phyloP scores from a whole-genome alignment of 30 jellyfish, hydroid and myxozoan species.

The Hydractinia echinata region DNA sequence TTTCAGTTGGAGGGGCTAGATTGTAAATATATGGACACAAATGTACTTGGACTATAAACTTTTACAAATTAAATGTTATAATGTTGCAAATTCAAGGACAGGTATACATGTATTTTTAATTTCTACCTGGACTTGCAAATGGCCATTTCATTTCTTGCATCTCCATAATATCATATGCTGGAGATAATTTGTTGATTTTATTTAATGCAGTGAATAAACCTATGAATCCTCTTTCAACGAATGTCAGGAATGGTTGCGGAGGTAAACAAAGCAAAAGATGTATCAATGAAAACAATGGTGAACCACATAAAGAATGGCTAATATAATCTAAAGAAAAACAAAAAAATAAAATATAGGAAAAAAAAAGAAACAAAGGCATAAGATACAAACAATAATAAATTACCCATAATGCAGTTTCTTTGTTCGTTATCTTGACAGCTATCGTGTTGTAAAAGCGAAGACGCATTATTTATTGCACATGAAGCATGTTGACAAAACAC shows the following conservation, averaged over 20 bases:
- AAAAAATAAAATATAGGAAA: neutral
- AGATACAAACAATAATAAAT: neutral
- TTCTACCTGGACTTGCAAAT: conserved; percentile 28
- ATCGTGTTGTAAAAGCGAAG: neutral
- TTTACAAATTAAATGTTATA: too few species aligned
- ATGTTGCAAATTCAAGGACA: too few species aligned
- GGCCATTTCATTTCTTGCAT: conserved; percentile 64
- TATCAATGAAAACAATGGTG: conserved; percentile 14
- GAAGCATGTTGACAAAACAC: neutral
- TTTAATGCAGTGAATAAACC: neutral
- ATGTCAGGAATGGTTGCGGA: neutral
- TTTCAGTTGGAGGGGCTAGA: too few species aligned
- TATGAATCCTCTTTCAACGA: conserved; percentile 7
- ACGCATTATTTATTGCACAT: neutral
- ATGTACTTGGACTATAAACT: too few species aligned
- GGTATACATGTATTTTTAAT: neutral
- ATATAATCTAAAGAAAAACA: conserved; percentile 14
- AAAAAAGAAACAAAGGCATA: neutral
- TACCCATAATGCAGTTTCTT: neutral
- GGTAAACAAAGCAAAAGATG: conserved; percentile 23
- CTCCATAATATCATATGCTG: conserved; percentile 53
- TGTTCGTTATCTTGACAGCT: neutral
- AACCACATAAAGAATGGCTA: conserved; percentile 10
- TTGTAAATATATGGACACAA: too few species aligned
- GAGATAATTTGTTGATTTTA: conserved; percentile 28